A percentile compares a stretch with the other conserved stretches of the same genome.
Evolutionary conservation across 92 coral and sea anemone species (phyloP).

Genomic region (Porites evermanni): DNA sequence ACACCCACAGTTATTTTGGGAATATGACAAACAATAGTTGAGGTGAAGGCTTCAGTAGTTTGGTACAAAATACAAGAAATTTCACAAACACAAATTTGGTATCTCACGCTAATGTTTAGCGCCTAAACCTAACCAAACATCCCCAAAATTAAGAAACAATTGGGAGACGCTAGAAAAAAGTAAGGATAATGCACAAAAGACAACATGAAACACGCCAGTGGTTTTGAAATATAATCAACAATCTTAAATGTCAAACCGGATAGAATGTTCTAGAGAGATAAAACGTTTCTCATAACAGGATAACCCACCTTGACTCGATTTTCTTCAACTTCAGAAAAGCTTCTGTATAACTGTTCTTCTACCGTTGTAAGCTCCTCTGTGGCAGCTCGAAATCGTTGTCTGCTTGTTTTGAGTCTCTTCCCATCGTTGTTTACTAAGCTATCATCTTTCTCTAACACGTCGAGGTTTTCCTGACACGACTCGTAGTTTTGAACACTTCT

Average conservation of each 20-base stretch:
- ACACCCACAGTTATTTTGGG: slow-evolving; percentile 22
- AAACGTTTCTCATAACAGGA: neutral
- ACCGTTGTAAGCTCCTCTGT: slow-evolving; percentile 89
- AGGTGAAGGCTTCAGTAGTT: slow-evolving; percentile 6
- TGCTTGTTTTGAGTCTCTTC: slow-evolving; percentile 84
- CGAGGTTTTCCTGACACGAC: slow-evolving; percentile 90
- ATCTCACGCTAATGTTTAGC: neutral
- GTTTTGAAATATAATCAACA: neutral
- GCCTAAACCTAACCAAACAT: neutral
- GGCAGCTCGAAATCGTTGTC: slow-evolving; percentile 90
- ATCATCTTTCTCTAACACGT: slow-evolving; percentile 83
- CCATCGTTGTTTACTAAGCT: slow-evolving; percentile 77
- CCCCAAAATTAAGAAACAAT: neutral
- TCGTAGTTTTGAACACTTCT: slow-evolving; percentile 91
- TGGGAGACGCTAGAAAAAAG: neutral
- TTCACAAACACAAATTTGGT: neutral
- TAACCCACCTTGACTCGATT: slow-evolving; percentile 90
- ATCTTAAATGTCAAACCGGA: slow-evolving; percentile 15
- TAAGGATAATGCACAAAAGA: neutral
- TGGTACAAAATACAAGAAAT: neutral
- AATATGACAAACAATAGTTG: slow-evolving; percentile 27
- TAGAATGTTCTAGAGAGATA: slow-evolving; percentile 12
- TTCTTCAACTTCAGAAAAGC: slow-evolving; percentile 93
- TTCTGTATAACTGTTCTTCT: slow-evolving; percentile 86
- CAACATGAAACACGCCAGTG: slow-evolving; percentile 2